Evolutionary conservation across 2,113 vertebrate species (phyloP).

Genomic region (Chaenogobius annularis): DNA sequence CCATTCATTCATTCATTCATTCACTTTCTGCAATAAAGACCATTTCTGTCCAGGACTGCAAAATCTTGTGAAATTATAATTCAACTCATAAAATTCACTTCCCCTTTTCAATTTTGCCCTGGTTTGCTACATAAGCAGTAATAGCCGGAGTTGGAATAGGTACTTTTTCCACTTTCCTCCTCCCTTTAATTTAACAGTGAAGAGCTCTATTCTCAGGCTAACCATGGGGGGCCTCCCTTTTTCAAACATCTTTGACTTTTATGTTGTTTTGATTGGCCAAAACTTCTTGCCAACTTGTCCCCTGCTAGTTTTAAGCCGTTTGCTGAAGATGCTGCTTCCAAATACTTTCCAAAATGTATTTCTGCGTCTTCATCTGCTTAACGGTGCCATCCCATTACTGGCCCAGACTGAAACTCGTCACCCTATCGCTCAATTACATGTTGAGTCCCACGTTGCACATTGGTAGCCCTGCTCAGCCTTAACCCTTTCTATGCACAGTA

Average conservation of each 20-base stretch:
- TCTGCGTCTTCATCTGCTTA: neutral
- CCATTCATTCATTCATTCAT: too few relatives aligned
- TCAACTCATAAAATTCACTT: neutral
- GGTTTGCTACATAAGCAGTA: neutral
- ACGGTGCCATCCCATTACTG: conserved; percentile 1
- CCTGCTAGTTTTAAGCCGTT: conserved; percentile 4
- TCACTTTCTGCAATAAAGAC: too few relatives aligned
- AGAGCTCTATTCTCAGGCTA: neutral
- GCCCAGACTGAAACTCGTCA: neutral
- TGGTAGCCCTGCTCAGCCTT: conserved; percentile 1
- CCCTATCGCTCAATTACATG: conserved; percentile 10
- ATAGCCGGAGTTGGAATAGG: neutral
- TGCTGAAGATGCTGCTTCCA: neutral
- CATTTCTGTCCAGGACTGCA: neutral
- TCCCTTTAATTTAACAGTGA: neutral
- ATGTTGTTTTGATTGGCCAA: conserved; percentile 1
- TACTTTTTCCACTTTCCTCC: neutral
- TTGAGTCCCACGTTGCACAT: neutral
- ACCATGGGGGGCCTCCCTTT: neutral
- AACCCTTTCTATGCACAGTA: conserved; percentile 2
- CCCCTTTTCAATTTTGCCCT: neutral
- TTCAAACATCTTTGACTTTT: conserved; percentile 1
- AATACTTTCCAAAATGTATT: conserved; percentile 1
- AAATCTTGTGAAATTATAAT: neutral
- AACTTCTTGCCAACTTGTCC: neutral